phyloP scores from a whole-genome alignment of 2,797 vertebrate species.

The Spinus olivaceus region DNA sequence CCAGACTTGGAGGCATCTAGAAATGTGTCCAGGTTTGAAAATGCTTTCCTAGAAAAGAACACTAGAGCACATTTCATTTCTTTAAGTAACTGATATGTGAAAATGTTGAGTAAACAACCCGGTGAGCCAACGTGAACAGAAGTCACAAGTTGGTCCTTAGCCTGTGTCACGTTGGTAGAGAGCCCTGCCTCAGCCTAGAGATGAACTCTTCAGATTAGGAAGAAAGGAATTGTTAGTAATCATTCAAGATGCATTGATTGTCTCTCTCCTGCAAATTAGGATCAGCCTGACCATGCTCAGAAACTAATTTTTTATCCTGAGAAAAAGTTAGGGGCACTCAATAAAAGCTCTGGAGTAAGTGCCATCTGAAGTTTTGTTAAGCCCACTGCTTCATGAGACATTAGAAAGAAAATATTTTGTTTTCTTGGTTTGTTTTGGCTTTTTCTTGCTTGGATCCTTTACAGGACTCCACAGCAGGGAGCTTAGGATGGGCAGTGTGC shows the following conservation, averaged over 20 bases:
- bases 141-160: background rate
- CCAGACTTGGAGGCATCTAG: background rate
- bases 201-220: background rate
- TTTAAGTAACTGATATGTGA: background rate
- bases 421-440: background rate
- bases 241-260: background rate
- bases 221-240: background rate
- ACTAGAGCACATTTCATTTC: background rate
- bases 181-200: background rate
- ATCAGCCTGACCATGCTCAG: background rate
- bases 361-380: background rate
- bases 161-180: background rate
- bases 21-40: background rate
- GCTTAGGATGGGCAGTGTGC: background rate
- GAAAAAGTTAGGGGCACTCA: background rate
- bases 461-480: background rate
- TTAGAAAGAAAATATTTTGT: background rate
- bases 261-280: background rate
- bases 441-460: background rate
- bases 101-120: background rate
- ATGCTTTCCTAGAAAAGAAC: slow-evolving; percentile 11
- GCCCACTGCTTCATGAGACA: background rate
- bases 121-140: background rate
- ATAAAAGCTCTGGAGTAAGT: background rate
- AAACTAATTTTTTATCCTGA: background rate